phyloP scores from a whole-genome alignment of 2,797 vertebrate species.

The Sphenodon punctatus region DNA sequence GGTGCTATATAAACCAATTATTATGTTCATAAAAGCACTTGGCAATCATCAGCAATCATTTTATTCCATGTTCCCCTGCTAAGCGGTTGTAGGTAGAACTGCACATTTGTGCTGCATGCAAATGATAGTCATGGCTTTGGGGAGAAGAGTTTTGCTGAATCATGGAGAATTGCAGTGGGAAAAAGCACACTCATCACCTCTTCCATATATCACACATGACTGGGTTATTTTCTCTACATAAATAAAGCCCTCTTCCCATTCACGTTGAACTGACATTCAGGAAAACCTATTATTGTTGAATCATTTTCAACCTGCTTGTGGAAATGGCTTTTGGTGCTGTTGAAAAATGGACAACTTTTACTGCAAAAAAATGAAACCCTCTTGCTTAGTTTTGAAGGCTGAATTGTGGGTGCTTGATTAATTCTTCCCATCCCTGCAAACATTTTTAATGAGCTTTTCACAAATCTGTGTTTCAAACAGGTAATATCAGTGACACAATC shows the following conservation, averaged over 20 bases:
- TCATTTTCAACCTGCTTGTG: not conserved
- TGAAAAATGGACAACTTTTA: not conserved
- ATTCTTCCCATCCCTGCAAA: not conserved
- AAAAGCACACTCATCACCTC: not conserved
- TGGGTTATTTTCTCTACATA: not conserved
- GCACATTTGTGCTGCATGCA: not conserved
- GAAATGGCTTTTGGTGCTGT: not conserved
- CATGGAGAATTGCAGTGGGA: not conserved
- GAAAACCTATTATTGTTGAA: rapidly evolving
- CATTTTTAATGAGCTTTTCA: rapidly evolving
- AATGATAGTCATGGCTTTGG: not conserved
- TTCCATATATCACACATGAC: not conserved
- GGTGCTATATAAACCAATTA: no score
- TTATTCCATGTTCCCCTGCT: no score
- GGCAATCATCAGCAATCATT: no score
- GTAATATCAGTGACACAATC: no score
- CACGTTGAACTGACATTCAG: not conserved
- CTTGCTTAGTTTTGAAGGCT: rapidly evolving
- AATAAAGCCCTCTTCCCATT: not conserved
- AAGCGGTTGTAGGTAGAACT: no score
- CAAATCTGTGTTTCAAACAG: rapidly evolving
- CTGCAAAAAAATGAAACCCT: rapidly evolving
- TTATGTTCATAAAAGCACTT: no score
- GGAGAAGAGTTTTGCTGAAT: not conserved
- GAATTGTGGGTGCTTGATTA: rapidly evolving